Evolutionary conservation across 2,797 vertebrate genomes (phyloP), one percentile per base, ranked within the genome.

Genomic region (Arrhamphus sclerolepis): DNA sequence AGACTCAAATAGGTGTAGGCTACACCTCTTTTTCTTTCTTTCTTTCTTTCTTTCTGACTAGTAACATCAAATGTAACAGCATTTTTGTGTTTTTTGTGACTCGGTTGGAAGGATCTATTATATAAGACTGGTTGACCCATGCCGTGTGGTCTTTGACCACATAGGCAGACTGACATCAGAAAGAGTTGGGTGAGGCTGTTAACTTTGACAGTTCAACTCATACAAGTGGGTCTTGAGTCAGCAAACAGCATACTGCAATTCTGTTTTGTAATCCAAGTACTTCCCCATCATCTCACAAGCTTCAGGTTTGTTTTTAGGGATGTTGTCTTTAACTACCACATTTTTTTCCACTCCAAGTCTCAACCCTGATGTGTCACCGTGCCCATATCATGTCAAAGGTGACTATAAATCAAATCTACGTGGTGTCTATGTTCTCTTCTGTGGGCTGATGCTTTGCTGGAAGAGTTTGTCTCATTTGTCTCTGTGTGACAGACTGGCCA

Each of bases 291-390:
- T 44, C 5, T 8, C 13, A 48, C 73, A 41, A 74, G 51, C 77
- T 63, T 9, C 3, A 63, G 16, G 24, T 55, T 55, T 56, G 58
- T 63, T 47, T 79, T 26, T 11, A 3, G 0, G 0, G 10, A 51
- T 52, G 34, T 44, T 69, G 18, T 58, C 13, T n/a, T 62, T 55
- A 61, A 62, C 26, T 77, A 85, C 70, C 43, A 31, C 0, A 21
- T 44, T 43, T 50, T 34, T 7, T 20, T 20, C 18, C 29, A 7
- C 3, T 51, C 0, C 16, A 16, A 2, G 16, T 6, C 18, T 61
- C 39, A 26, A 5, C 13, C 9, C 20, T 18, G 21, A 54, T 53
- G 14, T 43, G 46, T 46, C 28, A 58, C 39, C 28, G 6, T 65
- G 17, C n/a, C 28, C 51, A 56, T 24, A 4, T 49, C 17, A 41